Evolutionary conservation across 2,888 invertebrate genomes (phyloP).

Genomic region (Chloromyia formosa): DNA sequence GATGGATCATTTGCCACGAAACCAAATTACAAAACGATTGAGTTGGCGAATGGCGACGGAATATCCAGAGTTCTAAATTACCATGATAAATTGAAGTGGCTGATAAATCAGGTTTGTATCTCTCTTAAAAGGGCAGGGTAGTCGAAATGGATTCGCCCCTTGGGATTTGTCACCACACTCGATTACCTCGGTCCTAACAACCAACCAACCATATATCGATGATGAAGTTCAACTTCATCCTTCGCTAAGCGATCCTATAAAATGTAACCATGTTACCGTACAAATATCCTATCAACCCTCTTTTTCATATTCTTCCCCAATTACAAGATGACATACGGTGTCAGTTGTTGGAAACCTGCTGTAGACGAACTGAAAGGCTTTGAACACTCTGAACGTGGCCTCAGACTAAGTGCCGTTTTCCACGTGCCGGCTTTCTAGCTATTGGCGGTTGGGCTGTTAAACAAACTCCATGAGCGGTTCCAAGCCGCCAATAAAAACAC

Average conservation of each 20-base stretch:
- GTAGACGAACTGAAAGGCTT: slow-evolving; percentile 3
- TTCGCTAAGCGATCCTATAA: slow-evolving; percentile 36
- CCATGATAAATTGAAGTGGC: slow-evolving; percentile 53
- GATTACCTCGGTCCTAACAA: slow-evolving; percentile 31
- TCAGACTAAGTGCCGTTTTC: too few relatives aligned
- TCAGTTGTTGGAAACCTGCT: not conserved
- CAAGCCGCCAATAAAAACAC: too few relatives aligned
- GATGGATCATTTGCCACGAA: slow-evolving; percentile 44
- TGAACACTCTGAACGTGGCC: too few relatives aligned
- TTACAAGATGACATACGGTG: not conserved
- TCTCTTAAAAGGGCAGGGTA: slow-evolving; percentile 15
- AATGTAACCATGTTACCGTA: slow-evolving; percentile 28
- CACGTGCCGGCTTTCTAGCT: too few relatives aligned
- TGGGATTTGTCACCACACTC: slow-evolving; percentile 43
- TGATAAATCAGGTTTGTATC: slow-evolving; percentile 40
- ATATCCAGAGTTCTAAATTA: slow-evolving; percentile 51
- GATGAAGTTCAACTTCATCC: slow-evolving; percentile 39
- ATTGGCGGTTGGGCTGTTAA: too few relatives aligned
- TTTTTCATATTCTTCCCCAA: slow-evolving; percentile 11
- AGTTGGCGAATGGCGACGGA: slow-evolving; percentile 51
- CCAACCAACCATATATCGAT: not conserved
- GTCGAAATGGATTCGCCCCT: not conserved
- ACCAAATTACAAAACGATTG: slow-evolving; percentile 54
- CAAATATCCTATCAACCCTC: slow-evolving; percentile 23
- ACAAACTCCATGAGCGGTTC: too few relatives aligned